A percentile compares a stretch with the other conserved stretches of the same genome.
These are phyloP conservation scores for Watsonalla binaria DNA, from an alignment of 2,888 invertebrate species.

Conservation along the genomic window DNA sequence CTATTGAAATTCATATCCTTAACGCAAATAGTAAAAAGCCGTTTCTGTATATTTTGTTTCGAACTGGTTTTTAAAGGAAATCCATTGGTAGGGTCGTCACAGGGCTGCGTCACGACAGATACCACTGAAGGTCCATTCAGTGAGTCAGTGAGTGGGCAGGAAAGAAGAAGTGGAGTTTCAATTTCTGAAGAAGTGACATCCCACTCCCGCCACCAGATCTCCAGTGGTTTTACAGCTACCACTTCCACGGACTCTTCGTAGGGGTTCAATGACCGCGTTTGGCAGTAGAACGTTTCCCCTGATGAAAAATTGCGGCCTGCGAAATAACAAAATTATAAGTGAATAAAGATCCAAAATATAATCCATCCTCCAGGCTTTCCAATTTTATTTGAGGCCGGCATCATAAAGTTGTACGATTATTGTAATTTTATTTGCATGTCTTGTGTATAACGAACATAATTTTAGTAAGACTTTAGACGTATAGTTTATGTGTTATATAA, in stretches of 20 bases:
- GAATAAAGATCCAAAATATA: neutral
- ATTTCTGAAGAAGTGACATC: slow-evolving; percentile 61
- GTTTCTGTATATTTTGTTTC: slow-evolving; percentile 26
- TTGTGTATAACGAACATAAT: slow-evolving; percentile 17
- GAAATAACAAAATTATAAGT: slow-evolving; percentile 24
- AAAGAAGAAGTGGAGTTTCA: slow-evolving; percentile 79
- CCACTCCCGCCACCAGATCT: slow-evolving; percentile 83
- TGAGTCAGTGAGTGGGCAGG: slow-evolving; percentile 79
- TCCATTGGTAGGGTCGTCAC: slow-evolving; percentile 64
- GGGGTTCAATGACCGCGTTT: slow-evolving; percentile 60
- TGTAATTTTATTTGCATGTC: slow-evolving; percentile 1
- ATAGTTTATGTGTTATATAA: slow-evolving; percentile 36
- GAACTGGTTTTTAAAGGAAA: slow-evolving; percentile 44
- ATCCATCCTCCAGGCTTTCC: too few species aligned
- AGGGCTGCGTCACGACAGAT: slow-evolving; percentile 73
- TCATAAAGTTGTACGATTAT: neutral
- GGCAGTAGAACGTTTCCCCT: slow-evolving; percentile 73
- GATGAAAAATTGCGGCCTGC: slow-evolving; percentile 60
- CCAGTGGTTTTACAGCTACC: slow-evolving; percentile 76
- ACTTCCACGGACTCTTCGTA: slow-evolving; percentile 69
- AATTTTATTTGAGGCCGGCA: too few species aligned
- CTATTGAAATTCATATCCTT: slow-evolving; percentile 83
- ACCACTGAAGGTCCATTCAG: slow-evolving; percentile 56
- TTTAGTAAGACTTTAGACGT: too few species aligned
- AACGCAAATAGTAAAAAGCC: slow-evolving; percentile 83